These are phyloP conservation scores for Blastomussa wellsi DNA, from an alignment of 92 coral and sea anemone species.

Conservation along the genomic window DNA sequence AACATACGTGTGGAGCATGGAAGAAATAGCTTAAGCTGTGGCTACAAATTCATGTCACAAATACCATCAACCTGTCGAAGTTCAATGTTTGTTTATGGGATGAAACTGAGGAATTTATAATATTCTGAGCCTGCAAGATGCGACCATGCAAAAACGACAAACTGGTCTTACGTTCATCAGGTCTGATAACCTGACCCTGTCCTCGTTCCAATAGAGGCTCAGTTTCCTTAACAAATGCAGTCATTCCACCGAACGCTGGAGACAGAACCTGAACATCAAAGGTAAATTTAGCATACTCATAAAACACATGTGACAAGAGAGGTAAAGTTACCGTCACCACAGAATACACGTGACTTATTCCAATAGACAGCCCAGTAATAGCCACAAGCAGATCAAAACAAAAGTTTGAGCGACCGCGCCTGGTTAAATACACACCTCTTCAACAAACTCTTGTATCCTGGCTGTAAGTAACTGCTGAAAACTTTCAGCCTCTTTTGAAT, in stretches of 20 bases:
- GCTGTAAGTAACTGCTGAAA: conserved; percentile 96
- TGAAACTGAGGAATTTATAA: not conserved
- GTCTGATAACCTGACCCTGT: conserved; percentile 90
- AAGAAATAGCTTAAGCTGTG: not conserved
- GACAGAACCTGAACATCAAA: conserved; percentile 77
- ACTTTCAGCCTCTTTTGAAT: conserved; percentile 95
- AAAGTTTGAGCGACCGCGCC: not conserved
- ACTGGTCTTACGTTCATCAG: conserved; percentile 86
- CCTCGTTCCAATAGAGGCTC: conserved; percentile 93
- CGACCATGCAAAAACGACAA: not conserved
- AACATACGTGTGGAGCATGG: too few species aligned
- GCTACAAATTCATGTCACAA: not conserved
- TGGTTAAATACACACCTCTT: conserved; percentile 69
- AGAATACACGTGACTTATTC: not conserved
- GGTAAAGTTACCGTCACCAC: not conserved
- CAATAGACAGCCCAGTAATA: not conserved
- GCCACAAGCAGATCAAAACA: not conserved
- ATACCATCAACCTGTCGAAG: not conserved
- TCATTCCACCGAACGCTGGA: conserved; percentile 99
- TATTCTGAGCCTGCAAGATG: not conserved
- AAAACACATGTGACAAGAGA: not conserved
- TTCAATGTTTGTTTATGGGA: not conserved
- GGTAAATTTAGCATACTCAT: not conserved
- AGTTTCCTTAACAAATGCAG: conserved; percentile 91
- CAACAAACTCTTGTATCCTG: conserved; percentile 97